Conservation (phyloP, 2,888 invertebrate species). For the Tachina lurida region DNA sequence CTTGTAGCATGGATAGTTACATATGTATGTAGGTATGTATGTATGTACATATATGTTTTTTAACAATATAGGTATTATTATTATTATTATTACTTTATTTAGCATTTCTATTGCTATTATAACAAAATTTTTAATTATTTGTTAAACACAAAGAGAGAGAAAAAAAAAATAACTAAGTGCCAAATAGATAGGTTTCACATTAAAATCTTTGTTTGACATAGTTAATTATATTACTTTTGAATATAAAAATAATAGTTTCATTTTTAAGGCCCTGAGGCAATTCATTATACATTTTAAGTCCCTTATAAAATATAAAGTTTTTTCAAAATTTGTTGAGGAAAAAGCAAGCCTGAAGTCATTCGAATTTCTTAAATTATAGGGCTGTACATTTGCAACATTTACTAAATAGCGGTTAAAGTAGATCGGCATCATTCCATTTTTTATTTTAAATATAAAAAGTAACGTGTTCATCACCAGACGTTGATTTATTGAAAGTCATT, state of each 20-base stretch:
- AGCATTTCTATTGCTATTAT: conserved; percentile 4
- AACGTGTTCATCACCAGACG: neutral
- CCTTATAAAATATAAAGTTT: conserved; percentile 1
- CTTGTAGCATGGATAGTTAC: too few relatives aligned
- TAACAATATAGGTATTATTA: too few relatives aligned
- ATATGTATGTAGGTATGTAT: too few relatives aligned
- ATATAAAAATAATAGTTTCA: neutral
- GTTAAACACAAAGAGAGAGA: neutral
- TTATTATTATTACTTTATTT: neutral
- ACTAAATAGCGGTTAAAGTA: neutral
- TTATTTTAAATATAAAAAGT: neutral
- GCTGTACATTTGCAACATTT: neutral
- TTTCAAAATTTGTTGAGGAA: neutral
- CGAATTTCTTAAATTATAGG: neutral
- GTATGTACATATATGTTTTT: too few relatives aligned
- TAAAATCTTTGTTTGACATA: neutral
- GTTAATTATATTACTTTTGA: too few relatives aligned
- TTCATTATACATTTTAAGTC: neutral
- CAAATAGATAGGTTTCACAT: neutral
- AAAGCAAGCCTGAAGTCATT: neutral
- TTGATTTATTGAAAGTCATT: too few relatives aligned
- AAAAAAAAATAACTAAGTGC: neutral
- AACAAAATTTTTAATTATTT: neutral
- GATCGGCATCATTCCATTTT: neutral
- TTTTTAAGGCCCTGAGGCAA: conserved; percentile 1